Evolutionary conservation across 2,888 invertebrate species (phyloP).

Genomic region (Euplexia lucipara): DNA sequence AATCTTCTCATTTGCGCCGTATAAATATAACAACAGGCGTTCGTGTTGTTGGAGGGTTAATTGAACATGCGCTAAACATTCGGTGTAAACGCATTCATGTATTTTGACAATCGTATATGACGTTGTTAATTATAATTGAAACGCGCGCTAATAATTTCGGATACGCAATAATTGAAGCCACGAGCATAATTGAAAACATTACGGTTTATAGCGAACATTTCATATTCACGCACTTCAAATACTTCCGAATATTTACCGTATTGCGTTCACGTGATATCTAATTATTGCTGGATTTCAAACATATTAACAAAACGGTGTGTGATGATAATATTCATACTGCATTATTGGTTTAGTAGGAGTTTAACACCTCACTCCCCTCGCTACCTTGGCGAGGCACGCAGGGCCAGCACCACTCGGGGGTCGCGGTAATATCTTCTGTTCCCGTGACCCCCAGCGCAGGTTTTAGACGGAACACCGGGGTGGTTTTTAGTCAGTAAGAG

Average conservation of each 20-base stretch:
- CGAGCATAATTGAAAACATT: constrained; percentile 47
- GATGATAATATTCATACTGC: no score
- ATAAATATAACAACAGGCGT: constrained; percentile 28
- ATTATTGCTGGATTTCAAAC: constrained; percentile 9
- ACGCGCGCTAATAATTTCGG: constrained; percentile 39
- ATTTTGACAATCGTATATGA: constrained; percentile 51
- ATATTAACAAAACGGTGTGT: background rate
- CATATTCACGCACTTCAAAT: constrained; percentile 16
- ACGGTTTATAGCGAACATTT: constrained; percentile 22
- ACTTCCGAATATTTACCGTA: constrained; percentile 14
- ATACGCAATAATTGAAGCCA: constrained; percentile 37
- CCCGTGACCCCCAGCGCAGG: no score
- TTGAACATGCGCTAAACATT: constrained; percentile 33
- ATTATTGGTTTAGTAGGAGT: no score
- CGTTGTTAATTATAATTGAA: constrained; percentile 47
- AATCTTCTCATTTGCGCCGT: constrained; percentile 38
- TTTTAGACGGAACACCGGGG: no score
- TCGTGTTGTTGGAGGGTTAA: constrained; percentile 31
- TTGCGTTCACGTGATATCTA: background rate
- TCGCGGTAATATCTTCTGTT: no score
- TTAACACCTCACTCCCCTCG: no score
- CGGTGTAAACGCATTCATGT: constrained; percentile 35
- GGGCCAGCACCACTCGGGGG: no score
- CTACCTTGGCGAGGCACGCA: no score
- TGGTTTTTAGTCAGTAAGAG: no score